phyloP scores from a whole-genome alignment of 2,888 invertebrate genomes.

The Copidosoma aretas region DNA sequence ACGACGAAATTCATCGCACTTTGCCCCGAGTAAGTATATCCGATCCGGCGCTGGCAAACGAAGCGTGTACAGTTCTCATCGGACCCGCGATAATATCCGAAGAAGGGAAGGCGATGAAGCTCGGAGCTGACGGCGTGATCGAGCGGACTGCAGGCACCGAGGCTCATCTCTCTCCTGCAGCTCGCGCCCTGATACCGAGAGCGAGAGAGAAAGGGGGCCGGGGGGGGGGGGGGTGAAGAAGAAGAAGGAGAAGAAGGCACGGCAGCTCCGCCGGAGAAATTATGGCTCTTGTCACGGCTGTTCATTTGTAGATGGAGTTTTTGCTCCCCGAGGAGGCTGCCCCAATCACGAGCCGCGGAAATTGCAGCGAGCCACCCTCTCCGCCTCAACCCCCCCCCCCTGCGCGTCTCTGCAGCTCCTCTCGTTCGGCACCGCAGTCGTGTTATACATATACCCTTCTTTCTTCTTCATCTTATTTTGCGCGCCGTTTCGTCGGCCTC shows the following conservation, averaged over 20 bases:
- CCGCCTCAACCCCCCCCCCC: slow-evolving; percentile 44
- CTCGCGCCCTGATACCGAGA: slow-evolving; percentile 18
- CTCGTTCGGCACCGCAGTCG: background rate
- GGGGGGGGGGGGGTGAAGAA: slow-evolving; percentile 51
- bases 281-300: slow-evolving; percentile 75
- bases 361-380: slow-evolving; percentile 64
- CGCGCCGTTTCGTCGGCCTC: too few relatives aligned
- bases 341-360: slow-evolving; percentile 75
- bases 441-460: background rate
- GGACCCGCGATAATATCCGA: too few relatives aligned
- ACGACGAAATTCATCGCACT: too few relatives aligned
- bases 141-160: slow-evolving; percentile 5
- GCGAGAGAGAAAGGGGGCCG: slow-evolving; percentile 47
- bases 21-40: too few relatives aligned
- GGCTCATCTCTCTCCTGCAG: background rate
- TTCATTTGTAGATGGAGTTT: slow-evolving; percentile 77
- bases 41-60: too few relatives aligned
- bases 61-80: too few relatives aligned
- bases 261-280: slow-evolving; percentile 65
- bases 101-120: too few relatives aligned
- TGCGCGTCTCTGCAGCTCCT: background rate
- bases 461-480: background rate
- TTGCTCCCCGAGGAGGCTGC: slow-evolving; percentile 70
- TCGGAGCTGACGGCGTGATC: background rate
- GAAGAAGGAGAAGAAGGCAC: slow-evolving; percentile 54